phyloP scores from a whole-genome alignment of 2,888 invertebrate species.

The Eremobia ochroleuca region DNA sequence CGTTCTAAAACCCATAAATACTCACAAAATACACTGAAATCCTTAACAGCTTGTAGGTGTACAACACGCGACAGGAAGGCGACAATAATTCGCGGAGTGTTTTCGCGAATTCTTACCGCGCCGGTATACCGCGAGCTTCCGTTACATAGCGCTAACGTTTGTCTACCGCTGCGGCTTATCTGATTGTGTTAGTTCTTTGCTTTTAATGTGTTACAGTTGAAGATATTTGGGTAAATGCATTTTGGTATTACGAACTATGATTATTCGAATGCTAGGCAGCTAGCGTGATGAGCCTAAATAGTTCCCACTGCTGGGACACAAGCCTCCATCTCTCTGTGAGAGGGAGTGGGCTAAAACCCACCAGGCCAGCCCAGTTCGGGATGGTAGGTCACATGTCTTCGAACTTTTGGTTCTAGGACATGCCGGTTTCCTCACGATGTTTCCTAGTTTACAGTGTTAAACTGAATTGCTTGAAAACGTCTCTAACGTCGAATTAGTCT shows the following conservation, averaged over 20 bases:
- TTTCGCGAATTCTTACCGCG: slow-evolving; percentile 88
- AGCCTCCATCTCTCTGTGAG: no score
- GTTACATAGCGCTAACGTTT: slow-evolving; percentile 50
- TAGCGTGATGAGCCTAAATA: not conserved
- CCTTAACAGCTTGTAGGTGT: slow-evolving; percentile 66
- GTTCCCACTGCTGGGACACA: not conserved
- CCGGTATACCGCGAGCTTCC: slow-evolving; percentile 68
- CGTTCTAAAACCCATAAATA: not conserved
- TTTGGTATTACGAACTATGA: not conserved
- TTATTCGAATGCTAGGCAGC: no score
- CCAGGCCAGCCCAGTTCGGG: no score
- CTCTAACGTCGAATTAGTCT: no score
- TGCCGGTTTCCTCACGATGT: no score
- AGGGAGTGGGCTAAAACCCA: no score
- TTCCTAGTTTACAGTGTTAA: no score
- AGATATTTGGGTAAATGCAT: slow-evolving; percentile 22
- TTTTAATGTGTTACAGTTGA: slow-evolving; percentile 21
- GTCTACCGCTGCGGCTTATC: slow-evolving; percentile 49
- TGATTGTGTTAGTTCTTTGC: slow-evolving; percentile 52
- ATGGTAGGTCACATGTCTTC: no score
- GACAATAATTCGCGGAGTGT: slow-evolving; percentile 86
- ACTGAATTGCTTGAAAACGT: no score
- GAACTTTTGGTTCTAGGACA: no score
- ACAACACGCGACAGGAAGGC: slow-evolving; percentile 82
- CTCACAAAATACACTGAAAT: not conserved